Conservation (phyloP, 1,140 invertebrate species). For the Euura saliciscinereae region DNA sequence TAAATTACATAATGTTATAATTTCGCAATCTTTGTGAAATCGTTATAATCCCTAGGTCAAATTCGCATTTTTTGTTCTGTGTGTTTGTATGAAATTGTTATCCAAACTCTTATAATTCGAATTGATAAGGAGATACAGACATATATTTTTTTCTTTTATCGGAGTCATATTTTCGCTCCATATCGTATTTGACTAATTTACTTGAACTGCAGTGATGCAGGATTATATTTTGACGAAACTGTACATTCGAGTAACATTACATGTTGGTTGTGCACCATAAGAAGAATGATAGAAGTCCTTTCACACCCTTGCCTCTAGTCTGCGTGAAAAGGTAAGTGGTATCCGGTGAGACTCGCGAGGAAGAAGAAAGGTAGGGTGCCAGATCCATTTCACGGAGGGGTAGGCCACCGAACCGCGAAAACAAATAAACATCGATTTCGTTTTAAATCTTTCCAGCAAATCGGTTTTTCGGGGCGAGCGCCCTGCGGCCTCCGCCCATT, state of each 20-base stretch:
- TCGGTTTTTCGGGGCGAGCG: background rate
- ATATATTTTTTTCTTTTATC: background rate
- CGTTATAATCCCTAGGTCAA: too few relatives aligned
- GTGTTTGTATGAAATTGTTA: too few relatives aligned
- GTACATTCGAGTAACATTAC: background rate
- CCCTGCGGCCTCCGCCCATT: background rate
- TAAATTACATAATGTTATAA: too few relatives aligned
- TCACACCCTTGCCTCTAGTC: background rate
- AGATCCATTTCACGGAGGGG: slow-evolving; percentile 29
- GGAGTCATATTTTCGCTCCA: background rate
- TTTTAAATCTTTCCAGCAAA: slow-evolving; percentile 9
- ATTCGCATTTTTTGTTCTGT: too few relatives aligned
- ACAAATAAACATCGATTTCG: slow-evolving; percentile 26
- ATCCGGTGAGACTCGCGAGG: background rate
- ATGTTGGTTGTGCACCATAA: background rate
- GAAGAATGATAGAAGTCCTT: background rate
- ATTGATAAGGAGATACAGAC: too few relatives aligned
- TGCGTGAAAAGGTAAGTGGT: background rate
- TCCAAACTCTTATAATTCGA: too few relatives aligned
- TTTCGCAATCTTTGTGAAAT: too few relatives aligned
- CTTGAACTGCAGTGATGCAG: too few relatives aligned
- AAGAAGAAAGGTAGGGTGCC: background rate
- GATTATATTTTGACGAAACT: too few relatives aligned
- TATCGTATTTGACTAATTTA: background rate
- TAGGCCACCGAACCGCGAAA: slow-evolving; percentile 20